A percentile compares a stretch with the other conserved stretches of the same genome.
Conservation (phyloP, 2,113 vertebrate species). For the Athene cunicularia region DNA sequence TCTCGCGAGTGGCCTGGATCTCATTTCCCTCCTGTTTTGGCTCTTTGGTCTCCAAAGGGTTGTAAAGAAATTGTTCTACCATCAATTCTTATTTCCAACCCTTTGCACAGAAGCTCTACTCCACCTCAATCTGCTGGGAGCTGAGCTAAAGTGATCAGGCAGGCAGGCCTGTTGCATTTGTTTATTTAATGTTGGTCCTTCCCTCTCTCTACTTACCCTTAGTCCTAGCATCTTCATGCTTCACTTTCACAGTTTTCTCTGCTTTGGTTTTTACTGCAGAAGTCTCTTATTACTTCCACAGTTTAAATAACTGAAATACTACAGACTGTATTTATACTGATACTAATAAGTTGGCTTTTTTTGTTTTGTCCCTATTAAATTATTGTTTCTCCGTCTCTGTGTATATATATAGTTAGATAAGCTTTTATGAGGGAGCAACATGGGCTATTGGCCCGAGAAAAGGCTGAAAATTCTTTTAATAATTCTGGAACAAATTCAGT, state of each 20-base stretch:
- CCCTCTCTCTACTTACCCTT: background rate
- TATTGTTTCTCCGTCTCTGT: background rate
- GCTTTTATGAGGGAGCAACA: background rate
- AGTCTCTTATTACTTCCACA: background rate
- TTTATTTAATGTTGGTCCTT: constrained; percentile 25
- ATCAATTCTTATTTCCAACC: constrained; percentile 29
- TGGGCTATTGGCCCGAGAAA: background rate
- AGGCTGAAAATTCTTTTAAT: background rate
- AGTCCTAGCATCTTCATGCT: background rate
- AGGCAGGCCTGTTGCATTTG: constrained; percentile 1
- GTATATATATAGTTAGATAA: background rate
- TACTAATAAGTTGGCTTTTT: background rate
- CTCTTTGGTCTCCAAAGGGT: constrained; percentile 15
- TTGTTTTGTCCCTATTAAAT: background rate
- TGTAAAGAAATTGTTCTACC: constrained; percentile 43
- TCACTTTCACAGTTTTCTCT: background rate
- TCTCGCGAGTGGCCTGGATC: background rate
- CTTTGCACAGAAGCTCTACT: background rate
- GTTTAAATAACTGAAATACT: background rate
- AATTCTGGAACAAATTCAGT: background rate
- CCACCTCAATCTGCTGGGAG: constrained; percentile 13
- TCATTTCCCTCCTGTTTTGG: constrained; percentile 33
- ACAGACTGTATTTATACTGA: background rate
- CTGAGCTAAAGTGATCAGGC: constrained; percentile 14
- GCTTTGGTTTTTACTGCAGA: background rate